phyloP scores from a whole-genome alignment of 1,140 invertebrate genomes.

The Latrodectus geometricus region DNA sequence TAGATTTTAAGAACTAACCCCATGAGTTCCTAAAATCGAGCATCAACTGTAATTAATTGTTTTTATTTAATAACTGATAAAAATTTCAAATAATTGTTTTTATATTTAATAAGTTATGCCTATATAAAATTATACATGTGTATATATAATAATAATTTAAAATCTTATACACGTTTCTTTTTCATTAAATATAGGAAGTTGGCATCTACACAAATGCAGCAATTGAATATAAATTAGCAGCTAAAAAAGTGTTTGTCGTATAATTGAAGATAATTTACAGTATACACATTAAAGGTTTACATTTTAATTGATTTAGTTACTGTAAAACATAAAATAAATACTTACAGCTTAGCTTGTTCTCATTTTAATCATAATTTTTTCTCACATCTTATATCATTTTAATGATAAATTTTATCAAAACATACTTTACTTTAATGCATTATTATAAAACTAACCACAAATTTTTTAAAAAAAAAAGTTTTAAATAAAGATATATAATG shows the following conservation, averaged over 20 bases:
- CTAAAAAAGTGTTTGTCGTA: constrained; percentile 89
- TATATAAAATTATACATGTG: neutral
- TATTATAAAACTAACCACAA: too few species aligned
- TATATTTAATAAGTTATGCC: neutral
- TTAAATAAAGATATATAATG: too few species aligned
- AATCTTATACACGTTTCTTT: constrained; percentile 40
- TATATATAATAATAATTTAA: constrained; percentile 65
- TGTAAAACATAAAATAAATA: too few species aligned
- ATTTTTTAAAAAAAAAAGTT: too few species aligned
- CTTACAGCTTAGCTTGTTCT: too few species aligned
- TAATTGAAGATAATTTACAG: constrained; percentile 65
- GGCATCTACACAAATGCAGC: constrained; percentile 96
- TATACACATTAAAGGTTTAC: too few species aligned
- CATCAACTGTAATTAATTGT: constrained; percentile 6
- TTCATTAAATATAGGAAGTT: constrained; percentile 79
- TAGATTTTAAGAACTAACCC: neutral
- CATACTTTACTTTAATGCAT: too few species aligned
- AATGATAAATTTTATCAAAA: too few species aligned
- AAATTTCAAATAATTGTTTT: neutral
- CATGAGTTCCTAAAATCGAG: neutral
- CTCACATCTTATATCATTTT: too few species aligned
- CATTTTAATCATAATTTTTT: too few species aligned
- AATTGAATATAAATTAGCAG: constrained; percentile 88
- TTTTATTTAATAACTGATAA: neutral
- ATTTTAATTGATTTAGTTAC: too few species aligned